These are phyloP conservation scores for Amyelois transitella DNA, from an alignment of 1,140 invertebrate genomes.

Conservation along the genomic window DNA sequence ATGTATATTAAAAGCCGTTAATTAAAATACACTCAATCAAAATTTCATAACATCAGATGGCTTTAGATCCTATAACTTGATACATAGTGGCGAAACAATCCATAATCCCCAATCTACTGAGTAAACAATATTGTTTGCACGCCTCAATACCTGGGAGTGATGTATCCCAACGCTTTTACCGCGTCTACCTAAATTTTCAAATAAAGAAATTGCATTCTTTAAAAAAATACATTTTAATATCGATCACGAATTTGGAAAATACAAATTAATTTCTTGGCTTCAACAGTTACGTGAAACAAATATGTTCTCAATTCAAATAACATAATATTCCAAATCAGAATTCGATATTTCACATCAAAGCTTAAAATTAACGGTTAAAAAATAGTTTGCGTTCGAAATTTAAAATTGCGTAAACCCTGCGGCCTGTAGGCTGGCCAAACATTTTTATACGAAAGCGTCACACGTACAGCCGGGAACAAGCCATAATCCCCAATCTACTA, in stretches of 20 bases:
- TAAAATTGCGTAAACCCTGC: slow-evolving; percentile 26
- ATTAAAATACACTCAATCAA: too few species aligned
- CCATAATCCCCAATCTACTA: slow-evolving; percentile 50
- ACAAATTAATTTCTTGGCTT: too few species aligned
- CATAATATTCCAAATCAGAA: too few species aligned
- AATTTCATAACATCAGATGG: not conserved
- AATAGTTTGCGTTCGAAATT: slow-evolving; percentile 19
- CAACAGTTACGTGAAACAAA: too few species aligned
- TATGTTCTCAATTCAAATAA: too few species aligned
- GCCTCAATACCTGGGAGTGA: slow-evolving; percentile 19
- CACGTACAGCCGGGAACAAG: slow-evolving; percentile 22
- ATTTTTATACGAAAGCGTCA: slow-evolving; percentile 16
- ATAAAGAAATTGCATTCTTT: too few species aligned
- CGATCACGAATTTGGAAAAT: too few species aligned
- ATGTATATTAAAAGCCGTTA: not conserved
- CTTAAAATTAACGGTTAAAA: not conserved
- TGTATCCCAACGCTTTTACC: not conserved
- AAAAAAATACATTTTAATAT: too few species aligned
- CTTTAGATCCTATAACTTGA: not conserved
- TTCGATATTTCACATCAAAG: not conserved
- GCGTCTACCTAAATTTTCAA: too few species aligned
- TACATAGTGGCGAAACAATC: slow-evolving; percentile 19
- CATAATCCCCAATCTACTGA: slow-evolving; percentile 50
- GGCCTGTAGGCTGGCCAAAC: slow-evolving; percentile 4
- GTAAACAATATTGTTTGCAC: slow-evolving; percentile 44